Conservation (phyloP, 1,140 invertebrate genomes). For the Drosophila equinoxialis region DNA sequence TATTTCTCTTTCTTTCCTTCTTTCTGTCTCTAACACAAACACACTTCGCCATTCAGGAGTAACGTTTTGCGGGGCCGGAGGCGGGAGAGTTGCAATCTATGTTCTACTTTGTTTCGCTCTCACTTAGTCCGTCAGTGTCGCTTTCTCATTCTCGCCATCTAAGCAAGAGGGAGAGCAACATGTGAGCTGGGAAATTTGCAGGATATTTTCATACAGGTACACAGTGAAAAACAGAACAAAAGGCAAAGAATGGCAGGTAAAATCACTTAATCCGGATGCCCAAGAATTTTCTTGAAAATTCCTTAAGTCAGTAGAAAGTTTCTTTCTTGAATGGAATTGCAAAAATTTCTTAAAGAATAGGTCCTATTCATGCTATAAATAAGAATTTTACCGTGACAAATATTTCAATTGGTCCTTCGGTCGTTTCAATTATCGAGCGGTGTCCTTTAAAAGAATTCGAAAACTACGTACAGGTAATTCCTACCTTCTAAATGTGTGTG, state of each 20-base stretch:
- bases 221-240: slow-evolving; percentile 20
- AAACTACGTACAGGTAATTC: no score
- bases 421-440: no score
- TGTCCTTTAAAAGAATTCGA: background rate
- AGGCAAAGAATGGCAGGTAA: background rate
- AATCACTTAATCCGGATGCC: background rate
- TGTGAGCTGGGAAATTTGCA: slow-evolving; percentile 27
- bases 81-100: slow-evolving; percentile 11
- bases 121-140: background rate
- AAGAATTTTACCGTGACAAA: no score
- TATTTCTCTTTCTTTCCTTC: background rate
- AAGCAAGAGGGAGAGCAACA: slow-evolving; percentile 41
- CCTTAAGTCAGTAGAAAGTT: background rate
- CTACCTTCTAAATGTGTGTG: no score
- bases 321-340: background rate
- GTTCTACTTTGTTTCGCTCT: slow-evolving; percentile 30
- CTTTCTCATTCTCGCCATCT: slow-evolving; percentile 26
- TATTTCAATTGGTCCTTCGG: no score
- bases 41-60: slow-evolving; percentile 30
- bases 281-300: background rate
- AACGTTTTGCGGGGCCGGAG: slow-evolving; percentile 17
- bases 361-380: background rate
- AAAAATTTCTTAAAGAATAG: background rate
- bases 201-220: slow-evolving; percentile 18
- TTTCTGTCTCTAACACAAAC: background rate